Evolutionary conservation across 2,888 invertebrate genomes (phyloP).

Genomic region (Lydus trimaculatus): DNA sequence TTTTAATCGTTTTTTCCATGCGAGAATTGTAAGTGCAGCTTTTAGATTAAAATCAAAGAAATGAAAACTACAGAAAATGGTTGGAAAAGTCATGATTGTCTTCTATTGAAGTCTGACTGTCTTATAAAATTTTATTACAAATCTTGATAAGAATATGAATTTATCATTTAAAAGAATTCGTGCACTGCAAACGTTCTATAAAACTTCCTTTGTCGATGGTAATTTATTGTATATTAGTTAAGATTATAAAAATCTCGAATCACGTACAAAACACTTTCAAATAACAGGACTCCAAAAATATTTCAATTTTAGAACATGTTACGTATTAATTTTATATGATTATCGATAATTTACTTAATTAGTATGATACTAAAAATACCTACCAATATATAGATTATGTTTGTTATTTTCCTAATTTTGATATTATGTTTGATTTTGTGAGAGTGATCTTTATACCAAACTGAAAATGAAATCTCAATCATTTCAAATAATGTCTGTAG

Average conservation of each 20-base stretch:
- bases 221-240: background rate
- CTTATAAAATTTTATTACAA: conserved; percentile 8
- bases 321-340: no score
- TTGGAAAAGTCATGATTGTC: background rate
- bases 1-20: background rate
- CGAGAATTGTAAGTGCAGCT: background rate
- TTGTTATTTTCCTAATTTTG: background rate
- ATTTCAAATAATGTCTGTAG: background rate
- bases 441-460: background rate
- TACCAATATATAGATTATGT: no score
- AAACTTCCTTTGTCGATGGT: background rate
- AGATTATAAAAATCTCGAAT: background rate
- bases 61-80: background rate
- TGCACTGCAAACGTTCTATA: background rate
- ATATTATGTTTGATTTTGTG: background rate
- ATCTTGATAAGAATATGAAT: conserved; percentile 3
- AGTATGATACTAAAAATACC: no score
- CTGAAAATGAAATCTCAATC: background rate
- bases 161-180: conserved; percentile 8
- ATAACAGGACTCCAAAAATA: no score
- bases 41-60: background rate
- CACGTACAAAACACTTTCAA: conserved; percentile 5
- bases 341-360: no score
- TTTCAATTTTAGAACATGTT: no score
- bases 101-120: background rate